Conservation (phyloP, 37 sponge, comb jelly and placozoan genomes). For the Geodia barretti region DNA sequence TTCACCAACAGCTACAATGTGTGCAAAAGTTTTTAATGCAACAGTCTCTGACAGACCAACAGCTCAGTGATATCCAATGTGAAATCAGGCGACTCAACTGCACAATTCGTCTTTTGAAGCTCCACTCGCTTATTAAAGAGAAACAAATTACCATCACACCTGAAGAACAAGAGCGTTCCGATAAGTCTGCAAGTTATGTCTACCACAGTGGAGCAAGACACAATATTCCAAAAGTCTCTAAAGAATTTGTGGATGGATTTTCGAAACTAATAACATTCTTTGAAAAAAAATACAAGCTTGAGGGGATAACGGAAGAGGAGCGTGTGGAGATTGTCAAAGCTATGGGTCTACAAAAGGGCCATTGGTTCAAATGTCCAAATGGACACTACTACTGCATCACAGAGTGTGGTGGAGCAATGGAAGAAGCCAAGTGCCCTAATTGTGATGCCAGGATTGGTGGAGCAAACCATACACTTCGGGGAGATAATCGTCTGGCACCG, state of each 20-base stretch:
- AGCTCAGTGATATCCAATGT: conserved; percentile 38
- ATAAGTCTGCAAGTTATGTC: neutral
- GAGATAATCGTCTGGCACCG: conserved; percentile 66
- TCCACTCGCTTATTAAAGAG: conserved; percentile 2
- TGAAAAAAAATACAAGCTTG: conserved; percentile 32
- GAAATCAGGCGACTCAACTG: conserved; percentile 49
- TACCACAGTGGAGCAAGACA: neutral
- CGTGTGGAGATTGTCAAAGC: conserved; percentile 71
- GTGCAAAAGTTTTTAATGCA: conserved; percentile 21
- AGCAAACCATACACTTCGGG: conserved; percentile 42
- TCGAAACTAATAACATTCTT: conserved; percentile 12
- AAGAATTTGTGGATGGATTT: conserved; percentile 7
- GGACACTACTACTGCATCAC: conserved; percentile 91
- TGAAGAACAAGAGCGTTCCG: neutral
- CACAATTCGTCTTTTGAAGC: conserved; percentile 5
- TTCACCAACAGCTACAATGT: neutral
- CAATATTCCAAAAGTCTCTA: conserved; percentile 21
- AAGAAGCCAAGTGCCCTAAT: conserved; percentile 78
- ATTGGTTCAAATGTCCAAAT: conserved; percentile 90
- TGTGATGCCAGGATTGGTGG: conserved; percentile 85
- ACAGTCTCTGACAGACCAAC: conserved; percentile 45
- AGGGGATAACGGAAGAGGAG: conserved; percentile 63
- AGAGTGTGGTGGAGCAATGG: conserved; percentile 93
- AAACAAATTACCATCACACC: neutral
- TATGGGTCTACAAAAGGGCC: conserved; percentile 75